These are phyloP conservation scores for Rhaphigaster nebulosa DNA, from an alignment of 2,888 invertebrate genomes.

Conservation along the genomic window DNA sequence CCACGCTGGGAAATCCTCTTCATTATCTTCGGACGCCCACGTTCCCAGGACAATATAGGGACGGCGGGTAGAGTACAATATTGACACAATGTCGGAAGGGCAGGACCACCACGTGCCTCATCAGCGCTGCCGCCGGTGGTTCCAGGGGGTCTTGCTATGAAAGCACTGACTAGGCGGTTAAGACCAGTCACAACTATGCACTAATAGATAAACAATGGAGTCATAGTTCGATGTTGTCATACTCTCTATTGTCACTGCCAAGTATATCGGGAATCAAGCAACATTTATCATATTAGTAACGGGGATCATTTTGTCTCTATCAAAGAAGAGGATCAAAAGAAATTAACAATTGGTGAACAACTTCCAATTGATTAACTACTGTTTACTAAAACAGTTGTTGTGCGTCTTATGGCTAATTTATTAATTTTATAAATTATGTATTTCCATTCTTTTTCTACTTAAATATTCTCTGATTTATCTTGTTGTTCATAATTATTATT, in stretches of 20 bases:
- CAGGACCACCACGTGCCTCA: not conserved
- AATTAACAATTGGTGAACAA: not conserved
- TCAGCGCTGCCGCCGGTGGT: not conserved
- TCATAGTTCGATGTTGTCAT: not conserved
- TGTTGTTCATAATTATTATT: too few species aligned
- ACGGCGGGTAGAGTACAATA: constrained; percentile 48
- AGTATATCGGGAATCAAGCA: not conserved
- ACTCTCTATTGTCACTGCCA: not conserved
- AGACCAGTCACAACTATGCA: not conserved
- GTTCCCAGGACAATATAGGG: constrained; percentile 48
- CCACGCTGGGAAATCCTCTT: constrained; percentile 48
- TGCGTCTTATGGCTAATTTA: too few species aligned
- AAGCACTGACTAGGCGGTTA: constrained; percentile 31
- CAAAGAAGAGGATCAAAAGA: not conserved
- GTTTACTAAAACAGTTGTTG: too few species aligned
- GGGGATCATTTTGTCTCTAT: not conserved
- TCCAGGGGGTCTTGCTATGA: not conserved
- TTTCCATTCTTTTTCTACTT: too few species aligned
- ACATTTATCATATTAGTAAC: not conserved
- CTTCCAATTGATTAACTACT: too few species aligned
- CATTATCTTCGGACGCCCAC: constrained; percentile 49
- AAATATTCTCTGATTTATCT: too few species aligned
- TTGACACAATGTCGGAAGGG: constrained; percentile 43
- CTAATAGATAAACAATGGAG: constrained; percentile 37
- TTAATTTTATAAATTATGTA: too few species aligned